Evolutionary conservation across 2,888 invertebrate species (phyloP).

Genomic region (Coelinius sp.): DNA sequence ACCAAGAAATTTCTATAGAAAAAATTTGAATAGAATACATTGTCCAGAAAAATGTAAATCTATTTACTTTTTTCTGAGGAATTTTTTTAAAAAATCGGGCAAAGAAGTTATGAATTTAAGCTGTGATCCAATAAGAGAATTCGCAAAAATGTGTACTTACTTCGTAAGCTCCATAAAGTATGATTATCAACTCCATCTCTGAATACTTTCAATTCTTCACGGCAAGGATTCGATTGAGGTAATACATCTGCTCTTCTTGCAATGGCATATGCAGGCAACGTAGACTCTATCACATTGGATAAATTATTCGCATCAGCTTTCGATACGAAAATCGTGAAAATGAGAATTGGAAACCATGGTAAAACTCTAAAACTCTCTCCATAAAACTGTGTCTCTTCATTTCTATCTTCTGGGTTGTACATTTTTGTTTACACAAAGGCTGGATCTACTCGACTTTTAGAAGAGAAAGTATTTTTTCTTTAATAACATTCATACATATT

Average conservation of each 20-base stretch:
- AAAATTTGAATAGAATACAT: no score
- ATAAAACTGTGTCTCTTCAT: not conserved
- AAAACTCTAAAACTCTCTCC: not conserved
- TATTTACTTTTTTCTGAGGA: no score
- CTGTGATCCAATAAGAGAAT: no score
- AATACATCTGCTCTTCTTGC: not conserved
- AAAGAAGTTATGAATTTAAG: no score
- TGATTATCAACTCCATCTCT: conserved; percentile 4
- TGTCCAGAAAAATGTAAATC: no score
- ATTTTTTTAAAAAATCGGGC: no score
- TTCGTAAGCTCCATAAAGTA: not conserved
- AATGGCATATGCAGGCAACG: not conserved
- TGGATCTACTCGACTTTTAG: not conserved
- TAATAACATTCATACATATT: no score
- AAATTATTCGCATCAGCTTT: not conserved
- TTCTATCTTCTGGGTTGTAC: not conserved
- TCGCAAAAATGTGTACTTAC: not conserved
- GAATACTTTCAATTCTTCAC: not conserved
- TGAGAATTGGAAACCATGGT: not conserved
- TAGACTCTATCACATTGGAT: not conserved
- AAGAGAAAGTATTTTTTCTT: no score
- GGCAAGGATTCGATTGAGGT: not conserved
- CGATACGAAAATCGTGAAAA: not conserved
- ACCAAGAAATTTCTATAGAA: not conserved
- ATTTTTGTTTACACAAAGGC: not conserved